These are phyloP conservation scores for Myripristis jacobus DNA, from an alignment of 2,797 vertebrate species.

Conservation along the genomic window DNA sequence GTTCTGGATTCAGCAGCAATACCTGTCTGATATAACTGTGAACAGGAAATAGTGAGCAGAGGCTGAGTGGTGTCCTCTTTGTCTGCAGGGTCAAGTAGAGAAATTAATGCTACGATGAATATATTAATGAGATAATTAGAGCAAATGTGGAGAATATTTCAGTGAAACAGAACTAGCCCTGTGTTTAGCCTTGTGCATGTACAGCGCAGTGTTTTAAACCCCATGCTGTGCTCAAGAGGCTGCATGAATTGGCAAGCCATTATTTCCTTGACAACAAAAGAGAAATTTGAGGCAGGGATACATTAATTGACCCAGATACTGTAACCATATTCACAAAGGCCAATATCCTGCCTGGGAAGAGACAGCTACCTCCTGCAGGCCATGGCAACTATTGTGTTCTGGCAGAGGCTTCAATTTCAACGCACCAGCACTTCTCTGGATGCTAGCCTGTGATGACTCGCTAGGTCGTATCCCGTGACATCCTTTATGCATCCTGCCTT, in stretches of 20 bases:
- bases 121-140: constrained; percentile 69
- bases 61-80: constrained; percentile 44
- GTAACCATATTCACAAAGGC: constrained; percentile 78
- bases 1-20: constrained; percentile 25
- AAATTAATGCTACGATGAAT: constrained; percentile 67
- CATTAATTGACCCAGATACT: constrained; percentile 82
- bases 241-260: constrained; percentile 60
- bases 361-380: constrained; percentile 61
- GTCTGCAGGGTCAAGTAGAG: constrained; percentile 59
- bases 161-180: constrained; percentile 27
- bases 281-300: constrained; percentile 73
- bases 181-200: constrained; percentile 42
- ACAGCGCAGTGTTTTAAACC: constrained; percentile 51
- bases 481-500: constrained; percentile 49
- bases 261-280: constrained; percentile 73
- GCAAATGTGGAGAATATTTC: constrained; percentile 45
- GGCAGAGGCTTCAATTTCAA: constrained; percentile 76
- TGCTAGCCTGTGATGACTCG: constrained; percentile 61
- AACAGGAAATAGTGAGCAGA: constrained; percentile 39
- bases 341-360: constrained; percentile 76
- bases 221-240: constrained; percentile 55
- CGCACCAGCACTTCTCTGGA: constrained; percentile 72
- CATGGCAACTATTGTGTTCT: constrained; percentile 76
- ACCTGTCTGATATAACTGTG: constrained; percentile 32
- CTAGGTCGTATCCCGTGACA: constrained; percentile 69